Conservation (phyloP, 2,888 invertebrate genomes). For the Eremobia ochroleuca region DNA sequence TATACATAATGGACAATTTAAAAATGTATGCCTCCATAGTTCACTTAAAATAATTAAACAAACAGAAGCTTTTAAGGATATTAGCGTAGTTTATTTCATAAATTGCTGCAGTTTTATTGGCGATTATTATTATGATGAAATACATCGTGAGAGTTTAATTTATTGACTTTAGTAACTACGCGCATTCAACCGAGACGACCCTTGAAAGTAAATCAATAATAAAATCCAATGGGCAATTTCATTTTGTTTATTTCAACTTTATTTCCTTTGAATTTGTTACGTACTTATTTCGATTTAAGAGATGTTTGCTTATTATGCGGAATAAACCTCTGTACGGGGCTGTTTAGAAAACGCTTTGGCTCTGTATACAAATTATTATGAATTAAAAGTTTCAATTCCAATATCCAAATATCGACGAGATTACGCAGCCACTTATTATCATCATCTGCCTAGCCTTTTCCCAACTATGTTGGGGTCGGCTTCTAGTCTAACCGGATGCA, state of each 20-base stretch:
- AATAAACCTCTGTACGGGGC: background rate
- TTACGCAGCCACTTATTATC: background rate
- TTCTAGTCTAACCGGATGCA: too few relatives aligned
- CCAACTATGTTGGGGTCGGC: too few relatives aligned
- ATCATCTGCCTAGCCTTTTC: too few relatives aligned
- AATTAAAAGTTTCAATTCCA: background rate
- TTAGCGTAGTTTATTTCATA: conserved; percentile 2
- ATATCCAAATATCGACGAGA: background rate
- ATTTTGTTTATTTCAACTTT: background rate
- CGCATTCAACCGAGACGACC: background rate
- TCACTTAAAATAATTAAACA: conserved; percentile 43
- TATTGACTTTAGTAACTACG: background rate
- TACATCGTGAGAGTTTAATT: background rate
- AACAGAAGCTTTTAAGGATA: conserved; percentile 37
- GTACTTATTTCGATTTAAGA: background rate
- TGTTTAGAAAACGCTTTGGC: background rate
- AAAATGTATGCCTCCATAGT: conserved; percentile 26
- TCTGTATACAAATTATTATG: background rate
- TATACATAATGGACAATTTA: conserved; percentile 40
- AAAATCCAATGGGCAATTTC: background rate
- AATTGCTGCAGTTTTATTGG: background rate
- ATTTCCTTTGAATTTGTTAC: background rate
- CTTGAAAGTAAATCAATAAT: conserved; percentile 1
- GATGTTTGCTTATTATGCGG: background rate
- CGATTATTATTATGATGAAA: background rate